A percentile compares a stretch with the other conserved stretches of the same genome.
These are phyloP conservation scores for Hydrolagus colliei DNA, from an alignment of 2,797 vertebrate genomes.

Conservation along the genomic window DNA sequence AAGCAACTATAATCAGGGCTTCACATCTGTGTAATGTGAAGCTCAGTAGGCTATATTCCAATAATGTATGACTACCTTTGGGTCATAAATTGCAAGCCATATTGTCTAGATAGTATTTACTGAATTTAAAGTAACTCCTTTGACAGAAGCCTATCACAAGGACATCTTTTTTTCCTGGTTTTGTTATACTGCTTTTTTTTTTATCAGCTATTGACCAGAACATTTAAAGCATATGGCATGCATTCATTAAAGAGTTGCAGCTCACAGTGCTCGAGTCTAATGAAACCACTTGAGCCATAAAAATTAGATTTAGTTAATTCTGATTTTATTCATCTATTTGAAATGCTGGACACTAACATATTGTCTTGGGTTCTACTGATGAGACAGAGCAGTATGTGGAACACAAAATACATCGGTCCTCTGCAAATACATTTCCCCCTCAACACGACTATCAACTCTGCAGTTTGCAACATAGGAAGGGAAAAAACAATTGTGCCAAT, in stretches of 20 bases:
- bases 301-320: constrained; percentile 71
- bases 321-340: constrained; percentile 51
- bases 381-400: constrained; percentile 33
- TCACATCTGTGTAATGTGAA: constrained; percentile 78
- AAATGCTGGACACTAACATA: constrained; percentile 51
- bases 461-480: background rate
- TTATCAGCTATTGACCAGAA: constrained; percentile 76
- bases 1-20: constrained; percentile 90
- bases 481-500: background rate
- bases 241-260: constrained; percentile 93
- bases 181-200: constrained; percentile 57
- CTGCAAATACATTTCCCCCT: background rate
- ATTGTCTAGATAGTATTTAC: constrained; percentile 74
- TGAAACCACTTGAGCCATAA: constrained; percentile 96
- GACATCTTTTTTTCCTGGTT: constrained; percentile 64
- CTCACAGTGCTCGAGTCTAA: constrained; percentile 86
- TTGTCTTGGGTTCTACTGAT: constrained; percentile 49
- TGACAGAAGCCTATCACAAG: constrained; percentile 71
- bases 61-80: constrained; percentile 77
- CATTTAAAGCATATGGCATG: constrained; percentile 87
- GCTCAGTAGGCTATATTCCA: constrained; percentile 71
- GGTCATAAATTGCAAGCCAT: constrained; percentile 73
- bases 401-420: background rate
- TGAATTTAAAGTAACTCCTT: constrained; percentile 71
- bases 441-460: background rate